Conservation (phyloP, 2,888 invertebrate genomes). For the Halictus ligatus region DNA sequence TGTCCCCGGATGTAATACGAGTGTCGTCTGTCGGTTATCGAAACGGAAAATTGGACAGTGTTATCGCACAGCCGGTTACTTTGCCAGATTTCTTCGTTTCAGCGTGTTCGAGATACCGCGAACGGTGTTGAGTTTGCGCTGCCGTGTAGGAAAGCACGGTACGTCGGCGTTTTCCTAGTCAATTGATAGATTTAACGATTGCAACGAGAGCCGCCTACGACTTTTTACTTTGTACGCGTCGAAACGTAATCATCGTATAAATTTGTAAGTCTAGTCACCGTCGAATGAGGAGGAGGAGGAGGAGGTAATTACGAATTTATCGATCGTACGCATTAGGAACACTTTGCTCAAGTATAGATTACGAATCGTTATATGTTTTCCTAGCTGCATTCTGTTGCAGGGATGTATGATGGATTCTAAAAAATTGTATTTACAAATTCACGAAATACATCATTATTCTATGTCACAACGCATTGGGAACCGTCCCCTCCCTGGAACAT, state of each 20-base stretch:
- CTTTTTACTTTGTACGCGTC: conserved; percentile 61
- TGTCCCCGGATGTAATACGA: background rate
- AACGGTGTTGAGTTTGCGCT: background rate
- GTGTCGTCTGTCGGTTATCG: background rate
- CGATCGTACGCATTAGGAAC: conserved; percentile 73
- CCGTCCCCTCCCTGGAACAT: background rate
- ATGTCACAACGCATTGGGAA: conserved; percentile 66
- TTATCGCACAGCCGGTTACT: background rate
- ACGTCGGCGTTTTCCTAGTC: conserved; percentile 75
- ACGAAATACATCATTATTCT: conserved; percentile 76
- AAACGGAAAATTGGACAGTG: background rate
- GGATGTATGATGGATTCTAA: conserved; percentile 72
- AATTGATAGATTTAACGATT: conserved; percentile 75
- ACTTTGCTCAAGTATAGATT: conserved; percentile 80
- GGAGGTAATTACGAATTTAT: conserved; percentile 54
- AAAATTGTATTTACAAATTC: conserved; percentile 76
- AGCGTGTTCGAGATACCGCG: background rate
- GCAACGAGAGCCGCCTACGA: conserved; percentile 43
- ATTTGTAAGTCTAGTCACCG: conserved; percentile 76
- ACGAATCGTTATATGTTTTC: conserved; percentile 72
- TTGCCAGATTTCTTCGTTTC: background rate
- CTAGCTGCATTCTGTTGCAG: conserved; percentile 72
- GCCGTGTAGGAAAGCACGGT: background rate
- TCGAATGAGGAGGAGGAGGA: conserved; percentile 1
- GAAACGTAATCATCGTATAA: conserved; percentile 48